Percentiles rank a stretch among this genome's conserved stretches.
Evolutionary conservation across 2,888 invertebrate genomes (phyloP).

Genomic region (Herminia tarsipennalis): DNA sequence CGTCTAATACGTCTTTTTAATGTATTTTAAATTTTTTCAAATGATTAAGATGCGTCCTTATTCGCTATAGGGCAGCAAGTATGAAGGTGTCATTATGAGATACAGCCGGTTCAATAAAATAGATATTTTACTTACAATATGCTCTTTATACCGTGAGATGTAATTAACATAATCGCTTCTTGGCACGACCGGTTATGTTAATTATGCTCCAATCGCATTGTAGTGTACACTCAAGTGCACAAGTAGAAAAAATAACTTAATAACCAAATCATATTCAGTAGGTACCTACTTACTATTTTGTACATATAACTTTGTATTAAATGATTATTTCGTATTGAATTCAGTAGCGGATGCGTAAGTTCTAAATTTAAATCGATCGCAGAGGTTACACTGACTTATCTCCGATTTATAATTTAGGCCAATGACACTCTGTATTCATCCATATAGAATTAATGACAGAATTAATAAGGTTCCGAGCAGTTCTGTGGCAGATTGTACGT

Average conservation of each 20-base stretch:
- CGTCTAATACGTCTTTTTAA: no score
- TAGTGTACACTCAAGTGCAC: slow-evolving; percentile 49
- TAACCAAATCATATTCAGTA: no score
- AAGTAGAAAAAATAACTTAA: slow-evolving; percentile 19
- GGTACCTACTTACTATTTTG: background rate
- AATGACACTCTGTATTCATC: slow-evolving; percentile 5
- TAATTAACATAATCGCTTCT: slow-evolving; percentile 69
- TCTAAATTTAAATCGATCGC: no score
- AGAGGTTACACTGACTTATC: slow-evolving; percentile 1
- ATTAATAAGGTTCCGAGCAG: slow-evolving; percentile 7
- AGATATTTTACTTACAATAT: slow-evolving; percentile 64
- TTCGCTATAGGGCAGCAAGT: slow-evolving; percentile 16
- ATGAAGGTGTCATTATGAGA: slow-evolving; percentile 32
- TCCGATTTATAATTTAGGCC: slow-evolving; percentile 11
- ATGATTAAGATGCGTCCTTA: slow-evolving; percentile 30
- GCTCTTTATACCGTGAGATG: slow-evolving; percentile 57
- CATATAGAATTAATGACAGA: background rate
- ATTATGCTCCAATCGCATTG: slow-evolving; percentile 55
- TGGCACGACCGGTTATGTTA: slow-evolving; percentile 68
- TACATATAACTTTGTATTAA: background rate
- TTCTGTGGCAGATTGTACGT: slow-evolving; percentile 46
- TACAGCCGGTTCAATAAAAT: slow-evolving; percentile 56
- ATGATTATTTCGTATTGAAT: background rate
- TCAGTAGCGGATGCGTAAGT: background rate
- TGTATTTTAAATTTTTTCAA: no score